Conservation (phyloP, 2,797 vertebrate genomes). For the Sphenodon punctatus region DNA sequence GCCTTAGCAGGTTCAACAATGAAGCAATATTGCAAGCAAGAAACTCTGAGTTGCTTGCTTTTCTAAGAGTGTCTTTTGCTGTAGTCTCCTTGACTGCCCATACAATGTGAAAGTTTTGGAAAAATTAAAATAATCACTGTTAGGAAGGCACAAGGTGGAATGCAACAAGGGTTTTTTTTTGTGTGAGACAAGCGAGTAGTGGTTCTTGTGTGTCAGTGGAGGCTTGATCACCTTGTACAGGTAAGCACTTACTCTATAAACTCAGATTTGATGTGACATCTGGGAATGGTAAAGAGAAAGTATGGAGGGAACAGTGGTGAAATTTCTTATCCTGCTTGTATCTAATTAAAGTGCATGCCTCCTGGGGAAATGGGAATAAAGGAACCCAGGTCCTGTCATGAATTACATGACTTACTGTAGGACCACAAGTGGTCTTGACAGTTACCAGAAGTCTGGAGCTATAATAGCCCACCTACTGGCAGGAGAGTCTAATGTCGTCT, state of each 20-base stretch:
- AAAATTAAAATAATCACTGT: not conserved
- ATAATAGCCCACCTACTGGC: constrained; percentile 64
- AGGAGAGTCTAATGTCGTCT: constrained; percentile 21
- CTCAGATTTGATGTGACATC: constrained; percentile 67
- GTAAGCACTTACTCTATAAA: constrained; percentile 54
- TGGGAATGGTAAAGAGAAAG: constrained; percentile 56
- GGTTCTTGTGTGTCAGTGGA: constrained; percentile 50
- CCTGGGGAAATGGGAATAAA: constrained; percentile 70
- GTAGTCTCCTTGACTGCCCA: not conserved
- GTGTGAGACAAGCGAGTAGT: no score
- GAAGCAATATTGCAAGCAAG: constrained; percentile 1
- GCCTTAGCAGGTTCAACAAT: constrained; percentile 57
- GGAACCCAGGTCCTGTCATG: constrained; percentile 66
- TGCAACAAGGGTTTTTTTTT: no score
- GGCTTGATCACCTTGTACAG: constrained; percentile 50
- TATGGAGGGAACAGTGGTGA: constrained; percentile 45
- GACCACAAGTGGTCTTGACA: constrained; percentile 75
- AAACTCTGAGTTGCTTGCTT: not conserved
- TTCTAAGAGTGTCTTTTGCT: not conserved
- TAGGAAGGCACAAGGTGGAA: not conserved
- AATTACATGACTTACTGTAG: constrained; percentile 74
- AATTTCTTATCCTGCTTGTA: constrained; percentile 53
- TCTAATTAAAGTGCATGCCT: constrained; percentile 67
- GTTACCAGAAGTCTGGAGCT: constrained; percentile 66
- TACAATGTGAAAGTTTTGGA: not conserved